phyloP scores from a whole-genome alignment of 2,888 invertebrate species.

The Portevinia maculata region DNA sequence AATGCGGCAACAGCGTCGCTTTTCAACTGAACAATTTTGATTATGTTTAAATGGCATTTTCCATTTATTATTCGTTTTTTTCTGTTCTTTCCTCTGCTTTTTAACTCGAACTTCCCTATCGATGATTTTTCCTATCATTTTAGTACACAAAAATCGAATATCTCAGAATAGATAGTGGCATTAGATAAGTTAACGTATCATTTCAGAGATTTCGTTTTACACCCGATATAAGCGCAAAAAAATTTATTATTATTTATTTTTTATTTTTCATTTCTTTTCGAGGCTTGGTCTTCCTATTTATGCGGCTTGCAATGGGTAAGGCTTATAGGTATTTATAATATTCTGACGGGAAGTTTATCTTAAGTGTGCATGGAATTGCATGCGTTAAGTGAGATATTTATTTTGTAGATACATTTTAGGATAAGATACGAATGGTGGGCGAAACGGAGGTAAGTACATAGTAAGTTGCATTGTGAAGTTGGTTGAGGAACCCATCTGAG shows the following conservation, averaged over 20 bases:
- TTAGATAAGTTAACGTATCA: slow-evolving; percentile 84
- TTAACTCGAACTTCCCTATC: slow-evolving; percentile 67
- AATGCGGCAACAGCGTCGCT: slow-evolving; percentile 58
- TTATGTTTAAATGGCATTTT: slow-evolving; percentile 75
- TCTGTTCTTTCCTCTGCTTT: slow-evolving; percentile 41
- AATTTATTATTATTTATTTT: slow-evolving; percentile 38
- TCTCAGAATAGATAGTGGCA: slow-evolving; percentile 83
- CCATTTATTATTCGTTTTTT: slow-evolving; percentile 47
- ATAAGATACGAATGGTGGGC: slow-evolving; percentile 21
- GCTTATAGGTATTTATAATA: not conserved
- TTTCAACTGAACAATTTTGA: slow-evolving; percentile 75
- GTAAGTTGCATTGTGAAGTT: no score
- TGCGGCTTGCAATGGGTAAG: not conserved
- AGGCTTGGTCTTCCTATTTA: slow-evolving; percentile 2
- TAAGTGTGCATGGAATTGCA: not conserved
- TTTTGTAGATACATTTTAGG: slow-evolving; percentile 7
- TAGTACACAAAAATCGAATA: slow-evolving; percentile 81
- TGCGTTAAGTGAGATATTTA: no score
- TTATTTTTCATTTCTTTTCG: not conserved
- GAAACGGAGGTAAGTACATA: no score
- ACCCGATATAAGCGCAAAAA: slow-evolving; percentile 72
- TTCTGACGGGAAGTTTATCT: slow-evolving; percentile 24
- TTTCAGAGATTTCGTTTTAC: slow-evolving; percentile 81
- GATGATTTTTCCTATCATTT: slow-evolving; percentile 80
- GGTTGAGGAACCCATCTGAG: no score